Base-by-base conservation (phyloP, 92 coral and sea anemone genomes). In the Diadumene lineata region DNA sequence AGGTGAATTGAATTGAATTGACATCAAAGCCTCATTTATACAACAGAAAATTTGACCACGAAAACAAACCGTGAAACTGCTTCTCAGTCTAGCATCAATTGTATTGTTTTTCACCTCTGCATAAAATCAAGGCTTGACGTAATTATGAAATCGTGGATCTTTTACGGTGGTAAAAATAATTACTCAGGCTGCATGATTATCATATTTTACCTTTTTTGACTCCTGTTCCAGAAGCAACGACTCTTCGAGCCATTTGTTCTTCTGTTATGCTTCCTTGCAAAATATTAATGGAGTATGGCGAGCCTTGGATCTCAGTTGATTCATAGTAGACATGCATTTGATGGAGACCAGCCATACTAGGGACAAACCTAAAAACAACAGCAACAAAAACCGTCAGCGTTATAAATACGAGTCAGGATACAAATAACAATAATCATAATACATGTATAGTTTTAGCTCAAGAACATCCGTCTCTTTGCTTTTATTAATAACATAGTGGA, bases 151-250 rank as follows among this genome's bases (percentile, higher is more conserved):
- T 22, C n/a, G 60, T 53, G 65, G 65, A 60, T 32, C 26, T 4
- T 26, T 30, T 30, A 60, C 26, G 65, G 65, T 60, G 26, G 2
- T 2, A 7, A 60, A 22, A 4, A 32, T 4, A 26, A 21, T 60
- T 60, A n/a, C n/a, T n/a, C n/a, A n/a, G n/a, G n/a, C n/a, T n/a
- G n/a, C n/a, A n/a, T n/a, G n/a, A n/a, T n/a, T n/a, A n/a, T n/a
- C n/a, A n/a, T 18, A 60, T 60, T 22, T 63, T 56, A 93, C 98
- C 94, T 84, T 88, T 93, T 44, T 63, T 73, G 19, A 89, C 78
- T 32, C 98, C 98, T 16, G 81, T 70, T 29, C 98, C 98, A 4
- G 87, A 83, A 19, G 97, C 97, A 70, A 80, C 80, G 15, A 84
- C 81, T 33, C 69, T 86, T 61, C 76, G 82, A 56, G 94, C 82